A percentile compares a stretch with the other conserved stretches of the same genome.
Conservation (phyloP, 2,113 vertebrate genomes). For the Spilogale gracilis region DNA sequence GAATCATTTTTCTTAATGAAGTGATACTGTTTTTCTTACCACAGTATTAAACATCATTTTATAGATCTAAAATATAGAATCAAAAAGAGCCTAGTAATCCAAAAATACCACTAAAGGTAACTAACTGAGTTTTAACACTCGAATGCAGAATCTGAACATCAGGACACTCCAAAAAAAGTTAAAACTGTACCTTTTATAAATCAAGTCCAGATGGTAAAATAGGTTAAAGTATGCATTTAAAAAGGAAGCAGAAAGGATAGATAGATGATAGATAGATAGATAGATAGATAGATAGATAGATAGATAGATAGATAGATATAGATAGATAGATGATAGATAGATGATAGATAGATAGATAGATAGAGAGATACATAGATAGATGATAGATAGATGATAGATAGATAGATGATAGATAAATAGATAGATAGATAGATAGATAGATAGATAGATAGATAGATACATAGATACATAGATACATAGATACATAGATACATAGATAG, state of each 20-base stretch:
- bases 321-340: too few species aligned
- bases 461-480: too few species aligned
- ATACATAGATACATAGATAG: too few species aligned
- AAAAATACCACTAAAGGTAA: background rate
- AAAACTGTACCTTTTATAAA: background rate
- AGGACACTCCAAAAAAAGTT: background rate
- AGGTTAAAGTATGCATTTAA: background rate
- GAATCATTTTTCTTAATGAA: background rate
- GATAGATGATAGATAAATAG: too few species aligned
- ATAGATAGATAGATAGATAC: too few species aligned
- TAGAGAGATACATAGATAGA: too few species aligned
- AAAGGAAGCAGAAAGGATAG: background rate
- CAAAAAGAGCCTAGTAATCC: background rate
- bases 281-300: too few species aligned
- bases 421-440: too few species aligned
- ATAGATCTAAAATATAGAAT: background rate
- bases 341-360: too few species aligned
- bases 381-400: too few species aligned
- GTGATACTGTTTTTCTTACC: background rate
- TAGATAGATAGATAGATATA: too few species aligned
- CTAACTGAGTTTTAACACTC: background rate
- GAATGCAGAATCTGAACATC: background rate
- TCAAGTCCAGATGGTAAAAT: background rate
- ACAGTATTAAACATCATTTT: background rate
- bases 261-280: too few species aligned